Evolutionary conservation across 2,797 vertebrate species (phyloP).

Genomic region (Peromyscus nudipes): DNA sequence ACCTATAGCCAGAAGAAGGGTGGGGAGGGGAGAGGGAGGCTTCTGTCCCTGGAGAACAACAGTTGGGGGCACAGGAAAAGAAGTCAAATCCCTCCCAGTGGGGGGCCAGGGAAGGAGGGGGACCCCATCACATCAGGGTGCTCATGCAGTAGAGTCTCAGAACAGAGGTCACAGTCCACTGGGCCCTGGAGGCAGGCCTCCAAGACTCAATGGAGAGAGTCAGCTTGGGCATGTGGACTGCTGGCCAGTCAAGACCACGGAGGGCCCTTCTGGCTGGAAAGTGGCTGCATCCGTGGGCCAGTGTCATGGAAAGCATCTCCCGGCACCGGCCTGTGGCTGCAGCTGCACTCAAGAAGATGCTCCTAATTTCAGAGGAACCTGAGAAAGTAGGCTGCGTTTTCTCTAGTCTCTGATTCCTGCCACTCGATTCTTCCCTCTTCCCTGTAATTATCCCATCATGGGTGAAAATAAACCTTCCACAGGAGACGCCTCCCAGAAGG

Average conservation of each 20-base stretch:
- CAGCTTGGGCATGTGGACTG: fast-evolving
- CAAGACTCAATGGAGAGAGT: fast-evolving
- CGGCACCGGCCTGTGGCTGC: fast-evolving
- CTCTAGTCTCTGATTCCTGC: neutral
- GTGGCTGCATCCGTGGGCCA: neutral
- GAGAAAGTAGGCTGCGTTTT: neutral
- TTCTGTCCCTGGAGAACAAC: neutral
- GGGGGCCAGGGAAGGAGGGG: neutral
- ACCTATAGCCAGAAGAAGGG: fast-evolving
- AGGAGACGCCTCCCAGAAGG: conserved; percentile 32
- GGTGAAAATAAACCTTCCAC: conserved; percentile 6
- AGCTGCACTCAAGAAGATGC: neutral
- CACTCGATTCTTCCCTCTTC: neutral
- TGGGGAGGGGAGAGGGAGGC: too few species aligned
- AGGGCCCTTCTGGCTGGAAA: neutral
- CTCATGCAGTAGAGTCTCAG: neutral
- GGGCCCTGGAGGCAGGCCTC: neutral
- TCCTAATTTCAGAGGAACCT: neutral
- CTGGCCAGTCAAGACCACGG: neutral
- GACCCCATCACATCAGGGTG: neutral
- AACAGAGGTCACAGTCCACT: neutral
- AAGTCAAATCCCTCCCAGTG: neutral
- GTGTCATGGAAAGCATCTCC: fast-evolving
- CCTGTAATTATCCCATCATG: conserved; percentile 56
- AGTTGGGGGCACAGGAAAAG: neutral